Evolutionary conservation across 2,113 vertebrate species (phyloP).

Genomic region (Alligator sinensis): DNA sequence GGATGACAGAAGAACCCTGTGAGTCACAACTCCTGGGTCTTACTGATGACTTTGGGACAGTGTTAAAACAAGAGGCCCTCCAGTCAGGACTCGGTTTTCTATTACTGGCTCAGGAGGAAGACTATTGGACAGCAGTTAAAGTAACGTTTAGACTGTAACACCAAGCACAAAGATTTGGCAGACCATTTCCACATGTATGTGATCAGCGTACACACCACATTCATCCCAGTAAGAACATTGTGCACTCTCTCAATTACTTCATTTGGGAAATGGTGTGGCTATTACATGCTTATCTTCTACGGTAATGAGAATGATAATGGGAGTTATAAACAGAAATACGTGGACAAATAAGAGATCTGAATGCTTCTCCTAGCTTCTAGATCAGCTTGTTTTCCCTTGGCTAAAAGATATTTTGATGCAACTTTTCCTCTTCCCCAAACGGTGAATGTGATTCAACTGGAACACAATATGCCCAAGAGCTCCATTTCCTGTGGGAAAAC

Average conservation of each 20-base stretch:
- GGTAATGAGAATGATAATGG: neutral
- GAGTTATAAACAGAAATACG: conserved; percentile 10
- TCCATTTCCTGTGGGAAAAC: conserved; percentile 35
- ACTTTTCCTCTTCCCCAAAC: neutral
- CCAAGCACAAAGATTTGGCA: neutral
- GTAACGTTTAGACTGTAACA: neutral
- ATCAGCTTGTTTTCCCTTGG: neutral
- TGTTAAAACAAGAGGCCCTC: neutral
- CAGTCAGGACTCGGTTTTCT: neutral
- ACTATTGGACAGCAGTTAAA: neutral
- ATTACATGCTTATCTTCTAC: neutral
- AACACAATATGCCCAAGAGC: neutral
- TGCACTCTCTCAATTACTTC: neutral
- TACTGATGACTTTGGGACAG: neutral
- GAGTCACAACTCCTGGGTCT: neutral
- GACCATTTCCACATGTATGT: neutral
- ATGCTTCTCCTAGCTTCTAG: neutral
- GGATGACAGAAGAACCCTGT: neutral
- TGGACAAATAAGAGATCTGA: neutral
- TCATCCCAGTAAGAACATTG: neutral
- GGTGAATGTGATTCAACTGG: neutral
- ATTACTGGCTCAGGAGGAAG: neutral
- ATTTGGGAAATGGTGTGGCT: neutral
- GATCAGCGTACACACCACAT: neutral
- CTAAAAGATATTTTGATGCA: neutral